A percentile compares a stretch with the other conserved stretches of the same genome.
Evolutionary conservation across 2,113 vertebrate genomes (phyloP).

Genomic region (Dipodomys spectabilis): DNA sequence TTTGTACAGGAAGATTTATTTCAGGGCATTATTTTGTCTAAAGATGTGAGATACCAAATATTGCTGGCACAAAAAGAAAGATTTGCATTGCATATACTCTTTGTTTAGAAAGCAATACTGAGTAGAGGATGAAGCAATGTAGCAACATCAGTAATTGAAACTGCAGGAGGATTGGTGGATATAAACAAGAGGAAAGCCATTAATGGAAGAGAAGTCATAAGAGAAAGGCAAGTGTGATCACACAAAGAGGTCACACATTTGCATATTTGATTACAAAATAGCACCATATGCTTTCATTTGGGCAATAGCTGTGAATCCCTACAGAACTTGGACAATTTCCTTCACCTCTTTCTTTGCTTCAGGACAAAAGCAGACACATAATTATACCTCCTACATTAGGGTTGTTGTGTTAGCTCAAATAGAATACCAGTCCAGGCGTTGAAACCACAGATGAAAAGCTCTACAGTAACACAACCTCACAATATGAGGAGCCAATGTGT

Average conservation of each 20-base stretch:
- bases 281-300: slow-evolving; percentile 5
- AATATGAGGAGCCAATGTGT: slow-evolving; percentile 24
- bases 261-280: neutral
- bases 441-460: slow-evolving; percentile 26
- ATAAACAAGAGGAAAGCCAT: neutral
- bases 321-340: slow-evolving; percentile 30
- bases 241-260: neutral
- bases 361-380: slow-evolving; percentile 1
- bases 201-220: neutral
- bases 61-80: neutral
- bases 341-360: slow-evolving; percentile 47
- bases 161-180: neutral
- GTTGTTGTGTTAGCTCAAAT: neutral
- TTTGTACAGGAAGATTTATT: neutral
- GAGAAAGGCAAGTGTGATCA: neutral
- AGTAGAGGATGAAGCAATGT: accelerated
- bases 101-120: neutral
- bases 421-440: slow-evolving; percentile 1
- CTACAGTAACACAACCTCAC: neutral
- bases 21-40: neutral
- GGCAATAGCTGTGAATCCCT: slow-evolving; percentile 31
- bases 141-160: neutral
- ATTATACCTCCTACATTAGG: slow-evolving; percentile 32
- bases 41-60: neutral
- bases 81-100: neutral